Evolutionary conservation across 2,113 vertebrate species (phyloP).

Genomic region (Actinemys pallida): DNA sequence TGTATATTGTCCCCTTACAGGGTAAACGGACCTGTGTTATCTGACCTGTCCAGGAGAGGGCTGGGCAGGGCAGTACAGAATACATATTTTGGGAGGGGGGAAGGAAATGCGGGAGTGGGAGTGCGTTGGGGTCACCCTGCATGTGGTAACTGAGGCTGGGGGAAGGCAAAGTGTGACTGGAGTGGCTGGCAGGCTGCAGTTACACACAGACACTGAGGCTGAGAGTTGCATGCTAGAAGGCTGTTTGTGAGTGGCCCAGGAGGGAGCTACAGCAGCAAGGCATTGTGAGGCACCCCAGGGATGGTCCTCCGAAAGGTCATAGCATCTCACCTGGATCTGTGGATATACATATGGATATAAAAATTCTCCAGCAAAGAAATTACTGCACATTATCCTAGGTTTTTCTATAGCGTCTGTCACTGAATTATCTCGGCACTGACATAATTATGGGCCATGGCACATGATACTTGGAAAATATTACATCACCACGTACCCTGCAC

Average conservation of each 20-base stretch:
- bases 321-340: neutral
- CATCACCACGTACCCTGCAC: neutral
- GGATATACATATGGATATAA: neutral
- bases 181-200: too few relatives aligned
- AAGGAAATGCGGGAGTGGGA: too few relatives aligned
- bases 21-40: neutral
- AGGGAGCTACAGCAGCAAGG: neutral
- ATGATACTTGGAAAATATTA: neutral
- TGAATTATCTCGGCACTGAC: neutral
- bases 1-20: neutral
- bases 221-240: too few relatives aligned
- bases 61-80: too few relatives aligned
- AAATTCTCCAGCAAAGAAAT: neutral
- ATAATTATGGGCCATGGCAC: neutral
- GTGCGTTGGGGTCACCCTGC: too few relatives aligned
- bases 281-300: neutral
- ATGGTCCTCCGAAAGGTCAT: neutral
- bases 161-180: too few relatives aligned
- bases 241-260: neutral
- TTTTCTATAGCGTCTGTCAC: neutral
- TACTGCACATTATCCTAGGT: neutral
- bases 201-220: too few relatives aligned
- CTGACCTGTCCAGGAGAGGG: neutral
- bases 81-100: too few relatives aligned
- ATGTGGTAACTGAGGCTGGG: too few relatives aligned